phyloP scores from a whole-genome alignment of 2,113 vertebrate species.

The Callocephalon fimbriatum region DNA sequence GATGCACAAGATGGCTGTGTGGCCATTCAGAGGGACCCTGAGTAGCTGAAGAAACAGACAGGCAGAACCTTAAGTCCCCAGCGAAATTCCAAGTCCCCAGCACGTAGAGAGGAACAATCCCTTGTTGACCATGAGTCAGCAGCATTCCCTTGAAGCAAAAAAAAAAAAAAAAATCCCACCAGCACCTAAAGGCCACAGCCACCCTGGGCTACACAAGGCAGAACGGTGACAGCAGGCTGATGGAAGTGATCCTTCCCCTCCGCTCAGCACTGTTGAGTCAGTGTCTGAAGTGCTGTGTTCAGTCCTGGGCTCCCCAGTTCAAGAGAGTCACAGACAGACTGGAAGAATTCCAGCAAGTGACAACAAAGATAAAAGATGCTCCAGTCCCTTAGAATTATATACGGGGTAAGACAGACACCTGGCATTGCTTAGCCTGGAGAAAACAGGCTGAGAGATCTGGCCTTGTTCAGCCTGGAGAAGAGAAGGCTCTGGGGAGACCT shows the following conservation, averaged over 20 bases:
- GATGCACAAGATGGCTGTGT: not conserved
- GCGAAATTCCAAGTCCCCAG: not conserved
- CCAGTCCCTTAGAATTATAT: not conserved
- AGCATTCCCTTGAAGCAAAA: not conserved
- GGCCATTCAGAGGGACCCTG: not conserved
- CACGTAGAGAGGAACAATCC: not conserved
- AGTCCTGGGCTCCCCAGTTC: not conserved
- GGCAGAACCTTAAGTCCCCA: not conserved
- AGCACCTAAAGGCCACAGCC: not conserved
- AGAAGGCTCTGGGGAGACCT: not conserved
- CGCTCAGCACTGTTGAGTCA: not conserved
- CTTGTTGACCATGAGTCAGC: not conserved
- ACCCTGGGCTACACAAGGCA: not conserved
- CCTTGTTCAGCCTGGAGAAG: not conserved
- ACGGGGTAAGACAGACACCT: not conserved
- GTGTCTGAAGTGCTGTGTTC: not conserved
- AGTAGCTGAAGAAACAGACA: not conserved
- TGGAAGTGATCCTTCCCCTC: not conserved
- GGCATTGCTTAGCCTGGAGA: not conserved
- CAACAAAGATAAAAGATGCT: not conserved
- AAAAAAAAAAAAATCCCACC: no score
- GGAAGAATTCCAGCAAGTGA: not conserved
- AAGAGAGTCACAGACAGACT: not conserved
- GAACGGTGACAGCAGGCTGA: accelerated
- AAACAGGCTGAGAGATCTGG: not conserved